Conservation (phyloP, 1,140 invertebrate species). For the Drosophila melanogaster region DNA sequence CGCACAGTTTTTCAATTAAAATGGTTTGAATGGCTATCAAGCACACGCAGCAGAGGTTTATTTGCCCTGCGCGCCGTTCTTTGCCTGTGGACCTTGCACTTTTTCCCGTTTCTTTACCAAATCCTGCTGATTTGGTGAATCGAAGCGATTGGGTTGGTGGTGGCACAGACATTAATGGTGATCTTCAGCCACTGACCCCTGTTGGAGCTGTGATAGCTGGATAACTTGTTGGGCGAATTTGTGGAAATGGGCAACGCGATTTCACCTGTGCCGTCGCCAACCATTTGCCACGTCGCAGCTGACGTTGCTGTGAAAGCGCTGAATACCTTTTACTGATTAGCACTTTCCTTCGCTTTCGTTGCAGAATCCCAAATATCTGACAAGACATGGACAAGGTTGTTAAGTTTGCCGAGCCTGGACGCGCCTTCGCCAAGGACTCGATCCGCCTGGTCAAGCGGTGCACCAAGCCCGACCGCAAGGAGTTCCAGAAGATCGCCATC, state of each 20-base stretch:
- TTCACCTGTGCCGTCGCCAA: slow-evolving; percentile 61
- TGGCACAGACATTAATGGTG: not conserved
- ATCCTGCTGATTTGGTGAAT: too few relatives aligned
- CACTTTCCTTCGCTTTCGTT: not conserved
- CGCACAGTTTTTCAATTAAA: slow-evolving; percentile 19
- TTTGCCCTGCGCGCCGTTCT: not conserved
- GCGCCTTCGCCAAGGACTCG: slow-evolving; percentile 99
- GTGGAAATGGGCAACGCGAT: slow-evolving; percentile 6
- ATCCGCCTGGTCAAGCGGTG: slow-evolving; percentile 98
- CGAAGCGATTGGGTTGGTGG: not conserved
- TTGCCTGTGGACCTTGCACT: not conserved
- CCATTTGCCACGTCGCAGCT: slow-evolving; percentile 47
- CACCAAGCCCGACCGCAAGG: slow-evolving; percentile 99
- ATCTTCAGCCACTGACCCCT: not conserved
- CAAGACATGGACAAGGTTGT: slow-evolving; percentile 97
- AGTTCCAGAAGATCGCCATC: slow-evolving; percentile 99
- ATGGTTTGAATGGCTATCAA: not conserved
- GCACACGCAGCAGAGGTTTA: not conserved
- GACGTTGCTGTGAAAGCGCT: slow-evolving; percentile 50
- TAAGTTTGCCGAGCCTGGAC: slow-evolving; percentile 96
- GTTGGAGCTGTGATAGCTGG: not conserved
- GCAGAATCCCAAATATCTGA: slow-evolving; percentile 8
- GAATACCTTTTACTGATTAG: not conserved
- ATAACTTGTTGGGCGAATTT: not conserved
- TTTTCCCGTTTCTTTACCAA: not conserved